phyloP scores from a whole-genome alignment of 2,888 invertebrate genomes.

The Hyles lineata region DNA sequence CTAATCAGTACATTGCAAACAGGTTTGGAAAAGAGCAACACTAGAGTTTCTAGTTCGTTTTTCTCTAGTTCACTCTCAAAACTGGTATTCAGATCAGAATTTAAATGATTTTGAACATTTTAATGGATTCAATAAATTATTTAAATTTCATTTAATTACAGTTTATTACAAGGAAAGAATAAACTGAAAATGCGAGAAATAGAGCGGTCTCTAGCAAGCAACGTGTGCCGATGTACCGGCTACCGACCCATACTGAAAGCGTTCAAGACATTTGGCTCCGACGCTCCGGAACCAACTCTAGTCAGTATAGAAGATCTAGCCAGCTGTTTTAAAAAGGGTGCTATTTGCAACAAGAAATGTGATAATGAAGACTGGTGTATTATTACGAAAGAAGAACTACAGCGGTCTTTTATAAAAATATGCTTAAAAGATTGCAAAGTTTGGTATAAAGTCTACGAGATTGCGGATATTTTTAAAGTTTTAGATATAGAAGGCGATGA shows the following conservation, averaged over 20 bases:
- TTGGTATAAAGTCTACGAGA: slow-evolving; percentile 80
- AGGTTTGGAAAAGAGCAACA: no score
- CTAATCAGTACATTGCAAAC: no score
- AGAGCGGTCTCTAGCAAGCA: slow-evolving; percentile 89
- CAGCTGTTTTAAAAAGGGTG: slow-evolving; percentile 47
- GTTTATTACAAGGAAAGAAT: slow-evolving; percentile 69
- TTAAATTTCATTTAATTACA: slow-evolving; percentile 42
- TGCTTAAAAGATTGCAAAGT: slow-evolving; percentile 58
- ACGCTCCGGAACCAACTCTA: slow-evolving; percentile 58
- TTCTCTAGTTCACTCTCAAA: no score
- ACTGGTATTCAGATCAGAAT: no score
- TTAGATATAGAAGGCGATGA: slow-evolving; percentile 55
- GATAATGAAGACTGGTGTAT: slow-evolving; percentile 62
- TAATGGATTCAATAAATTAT: no score
- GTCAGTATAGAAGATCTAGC: slow-evolving; percentile 60
- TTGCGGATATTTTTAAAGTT: slow-evolving; percentile 78
- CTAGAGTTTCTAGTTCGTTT: no score
- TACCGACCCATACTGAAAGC: slow-evolving; percentile 87
- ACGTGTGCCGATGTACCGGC: slow-evolving; percentile 90
- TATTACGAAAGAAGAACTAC: slow-evolving; percentile 47
- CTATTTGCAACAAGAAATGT: slow-evolving; percentile 39
- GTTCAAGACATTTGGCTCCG: slow-evolving; percentile 85
- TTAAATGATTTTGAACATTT: no score
- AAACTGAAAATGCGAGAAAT: slow-evolving; percentile 85
- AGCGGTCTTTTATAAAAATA: slow-evolving; percentile 44